Evolutionary conservation across 2,113 vertebrate genomes (phyloP), one percentile per base, ranked within the genome.

Genomic region (Zosterops japonicus): DNA sequence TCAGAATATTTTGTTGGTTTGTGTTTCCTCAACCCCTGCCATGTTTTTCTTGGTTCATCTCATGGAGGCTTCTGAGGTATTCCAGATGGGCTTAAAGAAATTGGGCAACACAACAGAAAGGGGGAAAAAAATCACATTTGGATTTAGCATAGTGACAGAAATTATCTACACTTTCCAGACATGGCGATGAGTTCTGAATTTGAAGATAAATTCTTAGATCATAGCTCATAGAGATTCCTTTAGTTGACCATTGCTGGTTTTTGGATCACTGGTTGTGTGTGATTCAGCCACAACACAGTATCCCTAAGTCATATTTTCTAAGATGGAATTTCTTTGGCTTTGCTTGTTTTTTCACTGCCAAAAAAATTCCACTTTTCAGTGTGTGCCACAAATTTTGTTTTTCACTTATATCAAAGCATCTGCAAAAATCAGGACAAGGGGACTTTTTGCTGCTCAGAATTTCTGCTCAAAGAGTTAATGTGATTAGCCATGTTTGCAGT

Each of bases 1-100:
- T 50, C 44, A 74, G 21, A 75, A 39, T 91, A 52, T 25, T 86
- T 47, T 67, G 25, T 81, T 76, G 77, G 5, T 69, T 36, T 42
- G 10, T 57, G 14, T 92, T 96, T 94, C 64, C 64, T 86, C 64
- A 86, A 52, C 47, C 41, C 41, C 29, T 95, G 78, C 36, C n/a
- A 33, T 86, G 18, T 81, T 94, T 70, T 88, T 95, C 50, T 90
- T 95, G 67, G 61, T 97, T 86, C 3, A 0, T 42, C 22, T 93
- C 41, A 23, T 86, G 67, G 42, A 94, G 17, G 15, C 14, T 91
- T 90, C 14, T 74, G 52, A 93, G 35, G 21, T 60, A 47, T 80
- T 89, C 57, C 83, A 89, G n/a, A 71, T 23, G 17, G 52, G 8
- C 57, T 46, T 69, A 41, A 82, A 61, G 53, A 64, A 53, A 61